A percentile compares a stretch with the other conserved stretches of the same genome.
phyloP scores from a whole-genome alignment of 2,888 invertebrate genomes.

The Drosophila koepferae region DNA sequence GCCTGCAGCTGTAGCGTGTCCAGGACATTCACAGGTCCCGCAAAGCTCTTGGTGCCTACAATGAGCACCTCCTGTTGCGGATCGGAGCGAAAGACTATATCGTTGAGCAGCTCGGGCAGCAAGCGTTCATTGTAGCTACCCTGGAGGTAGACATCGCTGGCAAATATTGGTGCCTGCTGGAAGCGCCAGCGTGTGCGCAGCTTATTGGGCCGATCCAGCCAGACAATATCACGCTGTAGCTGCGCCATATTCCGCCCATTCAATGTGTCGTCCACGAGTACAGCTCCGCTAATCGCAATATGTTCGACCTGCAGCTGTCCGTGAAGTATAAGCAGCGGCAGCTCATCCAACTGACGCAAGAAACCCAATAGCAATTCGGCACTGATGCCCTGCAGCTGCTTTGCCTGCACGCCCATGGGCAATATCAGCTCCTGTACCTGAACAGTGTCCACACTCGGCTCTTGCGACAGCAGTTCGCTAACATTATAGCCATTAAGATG shows the following conservation, averaged over 20 bases:
- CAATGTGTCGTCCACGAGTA: constrained; percentile 63
- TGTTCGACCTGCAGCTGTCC: constrained; percentile 85
- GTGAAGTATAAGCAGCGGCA: constrained; percentile 81
- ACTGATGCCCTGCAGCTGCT: constrained; percentile 83
- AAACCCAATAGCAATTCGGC: constrained; percentile 78
- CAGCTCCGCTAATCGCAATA: constrained; percentile 80
- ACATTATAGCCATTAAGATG: constrained; percentile 82
- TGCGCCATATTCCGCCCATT: constrained; percentile 76
- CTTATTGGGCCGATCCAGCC: constrained; percentile 84
- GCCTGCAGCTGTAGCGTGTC: constrained; percentile 79
- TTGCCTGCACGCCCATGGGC: constrained; percentile 78
- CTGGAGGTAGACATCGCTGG: constrained; percentile 67
- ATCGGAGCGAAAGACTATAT: constrained; percentile 84
- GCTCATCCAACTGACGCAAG: constrained; percentile 74
- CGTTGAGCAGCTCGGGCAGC: constrained; percentile 83
- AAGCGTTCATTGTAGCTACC: constrained; percentile 82
- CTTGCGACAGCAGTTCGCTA: constrained; percentile 70
- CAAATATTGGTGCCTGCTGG: constrained; percentile 65
- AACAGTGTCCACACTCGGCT: constrained; percentile 65
- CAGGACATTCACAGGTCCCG: constrained; percentile 71
- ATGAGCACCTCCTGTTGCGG: constrained; percentile 48
- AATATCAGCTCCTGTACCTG: constrained; percentile 79
- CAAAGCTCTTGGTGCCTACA: constrained; percentile 72
- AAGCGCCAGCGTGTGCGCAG: constrained; percentile 80
- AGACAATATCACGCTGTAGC: constrained; percentile 83